Percentiles rank a stretch among this genome's conserved stretches.
Evolutionary conservation across 2,797 vertebrate genomes (phyloP).

Genomic region (Gadopsis marmoratus): DNA sequence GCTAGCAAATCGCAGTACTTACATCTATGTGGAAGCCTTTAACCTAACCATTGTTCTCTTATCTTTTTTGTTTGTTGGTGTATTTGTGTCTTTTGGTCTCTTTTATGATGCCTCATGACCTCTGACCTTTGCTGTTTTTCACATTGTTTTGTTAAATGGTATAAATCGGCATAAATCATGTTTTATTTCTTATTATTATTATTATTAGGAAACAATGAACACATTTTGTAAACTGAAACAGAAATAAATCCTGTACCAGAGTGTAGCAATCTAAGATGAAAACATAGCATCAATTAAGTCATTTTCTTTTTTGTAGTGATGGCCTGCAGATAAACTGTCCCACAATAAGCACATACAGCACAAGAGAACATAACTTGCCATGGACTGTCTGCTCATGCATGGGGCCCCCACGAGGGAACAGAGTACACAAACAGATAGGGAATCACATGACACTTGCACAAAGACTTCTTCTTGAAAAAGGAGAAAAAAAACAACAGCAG

Average conservation of each 20-base stretch:
- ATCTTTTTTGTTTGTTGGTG: neutral
- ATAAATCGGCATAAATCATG: neutral
- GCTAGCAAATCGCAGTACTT: neutral
- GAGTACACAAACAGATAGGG: conserved; percentile 70
- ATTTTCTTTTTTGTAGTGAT: neutral
- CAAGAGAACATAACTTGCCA: conserved; percentile 17
- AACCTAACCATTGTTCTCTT: neutral
- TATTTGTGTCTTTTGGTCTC: neutral
- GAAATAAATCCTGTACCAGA: neutral
- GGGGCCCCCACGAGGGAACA: conserved; percentile 60
- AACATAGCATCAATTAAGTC: neutral
- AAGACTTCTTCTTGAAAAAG: conserved; percentile 41
- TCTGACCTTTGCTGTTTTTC: neutral
- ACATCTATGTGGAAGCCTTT: neutral
- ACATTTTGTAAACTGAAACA: conserved; percentile 4
- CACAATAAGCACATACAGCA: neutral
- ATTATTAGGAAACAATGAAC: conserved; percentile 11
- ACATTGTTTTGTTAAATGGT: neutral
- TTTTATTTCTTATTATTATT: neutral
- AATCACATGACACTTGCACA: conserved; percentile 72
- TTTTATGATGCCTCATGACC: neutral
- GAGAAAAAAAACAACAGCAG: conserved; percentile 34
- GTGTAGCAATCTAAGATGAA: neutral
- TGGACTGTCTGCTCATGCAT: conserved; percentile 46
- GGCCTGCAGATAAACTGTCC: conserved; percentile 5